These are phyloP conservation scores for Unio pictorum DNA, from an alignment of 2,888 invertebrate species.

Conservation along the genomic window DNA sequence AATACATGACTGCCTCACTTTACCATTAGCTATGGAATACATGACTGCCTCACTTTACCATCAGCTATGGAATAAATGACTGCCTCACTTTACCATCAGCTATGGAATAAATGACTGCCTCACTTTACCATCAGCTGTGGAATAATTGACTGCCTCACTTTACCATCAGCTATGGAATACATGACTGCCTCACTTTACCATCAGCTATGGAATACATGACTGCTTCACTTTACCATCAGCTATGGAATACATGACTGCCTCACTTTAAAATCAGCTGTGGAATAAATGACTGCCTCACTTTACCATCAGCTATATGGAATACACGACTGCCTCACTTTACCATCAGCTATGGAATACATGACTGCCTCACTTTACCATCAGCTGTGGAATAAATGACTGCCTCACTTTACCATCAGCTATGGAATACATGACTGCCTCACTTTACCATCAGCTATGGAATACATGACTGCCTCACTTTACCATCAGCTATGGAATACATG, in stretches of 20 bases:
- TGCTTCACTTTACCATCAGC: slow-evolving; percentile 72
- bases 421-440: slow-evolving; percentile 37
- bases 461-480: too few relatives aligned
- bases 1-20: too few relatives aligned
- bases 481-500: too few relatives aligned
- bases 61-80: too few relatives aligned
- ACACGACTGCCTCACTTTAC: slow-evolving; percentile 12
- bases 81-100: too few relatives aligned
- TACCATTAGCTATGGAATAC: too few relatives aligned
- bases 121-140: too few relatives aligned
- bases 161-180: too few relatives aligned
- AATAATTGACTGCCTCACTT: too few relatives aligned
- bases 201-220: slow-evolving; percentile 75
- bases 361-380: slow-evolving; percentile 70
- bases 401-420: slow-evolving; percentile 76
- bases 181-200: slow-evolving; percentile 17
- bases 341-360: slow-evolving; percentile 75
- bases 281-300: slow-evolving; percentile 28
- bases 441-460: slow-evolving; percentile 76
- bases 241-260: slow-evolving; percentile 79
- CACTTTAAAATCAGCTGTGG: slow-evolving; percentile 76
- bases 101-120: too few relatives aligned
- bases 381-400: slow-evolving; percentile 79
- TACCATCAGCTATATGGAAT: slow-evolving; percentile 77
- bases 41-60: too few relatives aligned